Conservation (phyloP, 2,797 vertebrate genomes). For the Vireo griseus region DNA sequence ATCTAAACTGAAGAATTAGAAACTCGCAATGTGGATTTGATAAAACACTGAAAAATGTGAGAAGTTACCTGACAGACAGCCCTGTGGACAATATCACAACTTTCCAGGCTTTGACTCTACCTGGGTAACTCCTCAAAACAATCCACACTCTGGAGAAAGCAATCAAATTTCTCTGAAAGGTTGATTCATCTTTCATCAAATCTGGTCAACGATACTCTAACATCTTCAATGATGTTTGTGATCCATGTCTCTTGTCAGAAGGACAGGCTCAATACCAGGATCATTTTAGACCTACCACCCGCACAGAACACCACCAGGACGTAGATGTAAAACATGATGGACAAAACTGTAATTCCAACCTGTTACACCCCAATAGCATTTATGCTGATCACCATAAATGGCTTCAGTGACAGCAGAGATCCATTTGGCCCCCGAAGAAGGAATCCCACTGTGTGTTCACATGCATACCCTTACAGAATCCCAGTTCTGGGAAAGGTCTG, state of each 20-base stretch:
- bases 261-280: neutral
- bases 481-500: neutral
- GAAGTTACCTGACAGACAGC: neutral
- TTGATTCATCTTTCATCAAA: neutral
- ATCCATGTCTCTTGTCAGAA: neutral
- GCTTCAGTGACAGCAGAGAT: neutral
- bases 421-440: neutral
- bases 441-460: fast-evolving
- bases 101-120: neutral
- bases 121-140: neutral
- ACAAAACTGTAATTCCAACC: neutral
- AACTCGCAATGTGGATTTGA: neutral
- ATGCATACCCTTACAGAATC: neutral
- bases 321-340: fast-evolving
- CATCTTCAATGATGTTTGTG: neutral
- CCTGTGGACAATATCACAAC: neutral
- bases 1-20: neutral
- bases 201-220: neutral
- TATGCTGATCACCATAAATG: neutral
- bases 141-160: neutral
- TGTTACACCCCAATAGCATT: neutral
- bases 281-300: neutral
- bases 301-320: neutral
- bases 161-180: neutral
- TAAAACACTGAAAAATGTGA: neutral